Evolutionary conservation across 1,140 invertebrate genomes (phyloP).

Genomic region (Drosophila ohnishii): DNA sequence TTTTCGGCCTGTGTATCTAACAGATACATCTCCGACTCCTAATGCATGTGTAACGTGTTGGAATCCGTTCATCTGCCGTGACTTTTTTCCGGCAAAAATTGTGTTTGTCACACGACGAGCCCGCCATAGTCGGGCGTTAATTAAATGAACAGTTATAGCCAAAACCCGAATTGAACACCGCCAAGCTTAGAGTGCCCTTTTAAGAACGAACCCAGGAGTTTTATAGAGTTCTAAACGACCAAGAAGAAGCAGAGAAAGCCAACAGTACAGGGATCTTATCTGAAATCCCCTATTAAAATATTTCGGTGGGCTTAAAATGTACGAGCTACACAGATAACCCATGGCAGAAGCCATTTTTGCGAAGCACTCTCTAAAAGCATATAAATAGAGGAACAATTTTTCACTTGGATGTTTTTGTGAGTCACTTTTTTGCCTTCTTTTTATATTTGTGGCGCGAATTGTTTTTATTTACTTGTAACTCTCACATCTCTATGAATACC

Average conservation of each 20-base stretch:
- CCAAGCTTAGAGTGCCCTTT: not conserved
- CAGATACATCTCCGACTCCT: conserved; percentile 66
- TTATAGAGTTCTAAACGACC: not conserved
- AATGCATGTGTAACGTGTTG: conserved; percentile 66
- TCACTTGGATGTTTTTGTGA: conserved; percentile 38
- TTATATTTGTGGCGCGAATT: conserved; percentile 54
- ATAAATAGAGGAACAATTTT: conserved; percentile 27
- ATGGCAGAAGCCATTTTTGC: conserved; percentile 18
- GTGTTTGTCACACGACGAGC: conserved; percentile 45
- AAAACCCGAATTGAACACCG: not conserved
- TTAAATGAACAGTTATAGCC: conserved; percentile 52
- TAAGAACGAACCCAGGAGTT: not conserved
- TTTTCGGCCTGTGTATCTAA: conserved; percentile 46
- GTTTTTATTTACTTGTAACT: conserved; percentile 55
- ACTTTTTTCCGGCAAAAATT: conserved; percentile 18
- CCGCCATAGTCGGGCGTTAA: conserved; percentile 40
- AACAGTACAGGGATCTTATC: conserved; percentile 11
- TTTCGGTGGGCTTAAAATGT: conserved; percentile 13
- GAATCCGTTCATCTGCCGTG: conserved; percentile 41
- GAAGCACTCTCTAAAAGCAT: conserved; percentile 29
- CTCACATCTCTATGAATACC: conserved; percentile 62
- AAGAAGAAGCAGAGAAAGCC: not conserved
- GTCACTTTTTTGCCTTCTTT: conserved; percentile 49
- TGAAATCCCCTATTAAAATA: conserved; percentile 17
- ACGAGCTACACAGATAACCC: conserved; percentile 26